Conservation (phyloP, 2,888 invertebrate species). For the Chrysopilus asiliformis region DNA sequence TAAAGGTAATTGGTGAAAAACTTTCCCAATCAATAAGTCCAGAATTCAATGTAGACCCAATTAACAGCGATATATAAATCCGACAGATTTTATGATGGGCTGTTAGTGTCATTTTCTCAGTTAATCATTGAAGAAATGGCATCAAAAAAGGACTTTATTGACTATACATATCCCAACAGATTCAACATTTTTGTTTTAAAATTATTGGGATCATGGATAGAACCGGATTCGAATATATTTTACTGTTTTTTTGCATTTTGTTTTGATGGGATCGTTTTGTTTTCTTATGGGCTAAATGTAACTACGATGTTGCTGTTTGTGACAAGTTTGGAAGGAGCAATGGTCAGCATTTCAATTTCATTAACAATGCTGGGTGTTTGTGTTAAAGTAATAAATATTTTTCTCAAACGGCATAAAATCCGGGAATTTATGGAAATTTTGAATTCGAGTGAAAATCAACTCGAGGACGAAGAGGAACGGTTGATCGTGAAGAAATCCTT, state of each 20-base stretch:
- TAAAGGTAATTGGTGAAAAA: no score
- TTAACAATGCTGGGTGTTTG: constrained; percentile 3
- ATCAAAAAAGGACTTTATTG: constrained; percentile 2
- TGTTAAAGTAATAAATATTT: constrained; percentile 1
- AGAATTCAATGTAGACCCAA: no score
- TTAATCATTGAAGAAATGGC: no score
- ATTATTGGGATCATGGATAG: constrained; percentile 6
- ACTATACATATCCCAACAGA: constrained; percentile 2
- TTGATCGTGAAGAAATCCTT: neutral
- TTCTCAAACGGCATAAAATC: constrained; percentile 1
- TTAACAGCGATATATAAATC: no score
- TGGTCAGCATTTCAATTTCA: constrained; percentile 3
- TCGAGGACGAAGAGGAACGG: neutral
- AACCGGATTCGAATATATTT: constrained; percentile 2
- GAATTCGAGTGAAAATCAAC: constrained; percentile 6
- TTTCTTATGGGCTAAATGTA: no score
- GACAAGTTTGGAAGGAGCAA: constrained; percentile 5
- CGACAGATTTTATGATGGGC: no score
- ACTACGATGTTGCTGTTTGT: constrained; percentile 3
- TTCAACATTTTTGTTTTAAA: constrained; percentile 2
- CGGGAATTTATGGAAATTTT: constrained; percentile 3
- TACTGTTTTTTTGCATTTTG: no score
- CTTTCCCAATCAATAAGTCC: no score
- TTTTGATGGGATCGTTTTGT: no score
- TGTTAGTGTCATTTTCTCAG: no score